Evolutionary conservation across 1,140 invertebrate genomes (phyloP).

Genomic region (Holcopasites calliopsidis): DNA sequence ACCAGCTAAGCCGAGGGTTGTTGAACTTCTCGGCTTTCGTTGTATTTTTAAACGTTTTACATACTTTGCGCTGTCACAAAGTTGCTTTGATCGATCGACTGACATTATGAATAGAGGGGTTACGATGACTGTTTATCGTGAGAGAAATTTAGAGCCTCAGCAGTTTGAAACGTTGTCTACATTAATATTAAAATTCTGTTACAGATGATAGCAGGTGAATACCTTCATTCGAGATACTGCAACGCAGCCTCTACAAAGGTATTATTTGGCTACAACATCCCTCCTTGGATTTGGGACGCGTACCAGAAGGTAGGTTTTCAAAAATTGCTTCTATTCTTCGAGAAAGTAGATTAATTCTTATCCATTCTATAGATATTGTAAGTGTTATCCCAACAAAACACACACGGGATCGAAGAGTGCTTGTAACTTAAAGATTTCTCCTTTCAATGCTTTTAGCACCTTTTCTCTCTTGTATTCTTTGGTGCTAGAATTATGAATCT

Average conservation of each 20-base stretch:
- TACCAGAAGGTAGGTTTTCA: conserved; percentile 81
- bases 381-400: not conserved
- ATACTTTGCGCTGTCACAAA: no score
- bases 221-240: conserved; percentile 78
- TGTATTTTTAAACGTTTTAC: not conserved
- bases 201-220: conserved; percentile 85
- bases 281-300: conserved; percentile 85
- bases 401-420: not conserved
- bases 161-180: not conserved
- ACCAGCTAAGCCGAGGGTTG: not conserved
- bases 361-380: not conserved
- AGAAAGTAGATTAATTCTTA: not conserved
- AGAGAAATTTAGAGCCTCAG: no score
- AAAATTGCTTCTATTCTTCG: not conserved
- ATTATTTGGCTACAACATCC: conserved; percentile 82
- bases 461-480: not conserved
- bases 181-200: conserved; percentile 60
- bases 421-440: not conserved
- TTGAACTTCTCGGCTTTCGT: not conserved
- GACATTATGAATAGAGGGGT: not conserved
- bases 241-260: conserved; percentile 73
- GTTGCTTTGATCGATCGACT: not conserved
- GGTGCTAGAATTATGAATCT: not conserved
- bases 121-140: not conserved
- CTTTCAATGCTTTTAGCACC: not conserved